Evolutionary conservation across 2,113 vertebrate species (phyloP).

Genomic region (Conger conger): DNA sequence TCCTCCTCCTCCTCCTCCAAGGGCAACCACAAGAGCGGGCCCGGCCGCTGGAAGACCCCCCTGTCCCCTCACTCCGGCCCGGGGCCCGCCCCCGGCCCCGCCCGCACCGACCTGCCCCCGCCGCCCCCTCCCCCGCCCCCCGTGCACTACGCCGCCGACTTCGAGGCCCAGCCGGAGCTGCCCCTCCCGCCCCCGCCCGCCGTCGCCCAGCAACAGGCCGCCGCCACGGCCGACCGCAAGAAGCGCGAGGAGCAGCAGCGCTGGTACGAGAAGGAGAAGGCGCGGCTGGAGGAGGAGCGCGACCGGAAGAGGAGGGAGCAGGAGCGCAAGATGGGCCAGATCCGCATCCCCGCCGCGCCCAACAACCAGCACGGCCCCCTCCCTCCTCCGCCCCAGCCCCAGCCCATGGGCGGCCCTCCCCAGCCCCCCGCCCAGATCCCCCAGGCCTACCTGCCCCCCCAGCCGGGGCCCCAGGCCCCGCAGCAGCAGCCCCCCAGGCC

Average conservation of each 20-base stretch:
- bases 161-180: constrained; percentile 77
- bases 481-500: constrained; percentile 67
- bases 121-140: constrained; percentile 87
- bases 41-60: constrained; percentile 96
- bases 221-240: constrained; percentile 76
- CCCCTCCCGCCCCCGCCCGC: constrained; percentile 73
- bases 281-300: constrained; percentile 91
- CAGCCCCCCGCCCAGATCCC: constrained; percentile 60
- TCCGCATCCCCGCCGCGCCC: constrained; percentile 71
- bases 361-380: constrained; percentile 57
- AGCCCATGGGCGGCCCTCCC: constrained; percentile 43
- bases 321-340: constrained; percentile 91
- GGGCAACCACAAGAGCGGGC: constrained; percentile 85
- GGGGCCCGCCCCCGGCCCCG: constrained; percentile 63
- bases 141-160: constrained; percentile 71
- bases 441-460: constrained; percentile 38
- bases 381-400: constrained; percentile 58
- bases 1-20: constrained; percentile 74
- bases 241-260: constrained; percentile 96
- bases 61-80: constrained; percentile 66
- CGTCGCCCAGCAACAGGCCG: constrained; percentile 53
- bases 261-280: constrained; percentile 99
- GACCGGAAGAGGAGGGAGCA: constrained; percentile 92
- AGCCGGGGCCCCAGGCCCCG: constrained; percentile 42
- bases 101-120: constrained; percentile 84